Base-by-base conservation (phyloP, 2,113 vertebrate species). In the Laterallus jamaicensis region DNA sequence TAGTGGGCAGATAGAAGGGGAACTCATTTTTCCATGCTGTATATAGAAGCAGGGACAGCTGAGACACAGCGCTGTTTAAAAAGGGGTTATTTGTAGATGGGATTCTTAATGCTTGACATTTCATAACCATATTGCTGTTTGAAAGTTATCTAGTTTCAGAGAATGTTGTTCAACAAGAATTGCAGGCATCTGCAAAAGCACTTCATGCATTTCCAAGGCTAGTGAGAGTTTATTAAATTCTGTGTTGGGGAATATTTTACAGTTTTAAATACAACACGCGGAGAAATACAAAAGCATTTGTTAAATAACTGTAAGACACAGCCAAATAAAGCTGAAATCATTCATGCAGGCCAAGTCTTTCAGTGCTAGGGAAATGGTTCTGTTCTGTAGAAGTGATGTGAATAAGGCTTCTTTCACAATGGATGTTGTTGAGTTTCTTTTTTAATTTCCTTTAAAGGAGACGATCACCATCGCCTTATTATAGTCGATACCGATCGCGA, bases 381-480 rank as follows among this genome's bases (percentile, higher is more conserved):
- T 94, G 62, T 86, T 94, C 54, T 92, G 77, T 79, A 84, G 62
- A 93, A 96, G 32, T 69, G 58, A 69, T 93, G 86, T 93, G 93
- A 93, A 96, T 86, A 90, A 96, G 55, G 62, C 73, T 74, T 54
- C 93, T 91, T 94, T 96, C 82, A 89, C 91, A 70, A 64, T 92
- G 82, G 68, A 91, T 76, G 88, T 76, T 92, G 50, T 70, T 95
- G 60, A 78, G 29, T 86, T 84, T 96, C 54, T 82, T 86, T 92
- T 95, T 93, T 71, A 62, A 59, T 94, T 93, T 96, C 95, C 92
- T 95, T 97, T 97, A 94, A 96, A 98, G 99, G 97, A 98, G 98
- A 96, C 98, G 98, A 96, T 99, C 99, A 49, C 99, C 99, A 35
- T 99, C 99, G 29, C 99, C 99, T 15, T 99, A 99, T 66, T 99